Evolutionary conservation across 2,797 vertebrate species (phyloP).

Genomic region (Bovichtus variegatus): DNA sequence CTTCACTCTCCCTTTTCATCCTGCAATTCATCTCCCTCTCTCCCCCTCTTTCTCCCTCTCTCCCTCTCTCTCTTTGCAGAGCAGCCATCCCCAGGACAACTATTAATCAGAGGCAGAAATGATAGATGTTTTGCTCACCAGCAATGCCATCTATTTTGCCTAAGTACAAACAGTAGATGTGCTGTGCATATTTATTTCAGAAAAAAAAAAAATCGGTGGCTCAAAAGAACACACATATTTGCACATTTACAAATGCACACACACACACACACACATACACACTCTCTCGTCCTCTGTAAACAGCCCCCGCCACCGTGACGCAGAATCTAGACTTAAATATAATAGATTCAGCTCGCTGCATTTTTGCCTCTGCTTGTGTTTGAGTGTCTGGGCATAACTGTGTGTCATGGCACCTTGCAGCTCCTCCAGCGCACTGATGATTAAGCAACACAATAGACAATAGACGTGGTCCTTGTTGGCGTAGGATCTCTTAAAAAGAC

Average conservation of each 20-base stretch:
- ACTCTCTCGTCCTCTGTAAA: slow-evolving; percentile 55
- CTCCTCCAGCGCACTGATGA: slow-evolving; percentile 64
- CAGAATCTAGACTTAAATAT: slow-evolving; percentile 72
- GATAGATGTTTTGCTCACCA: slow-evolving; percentile 87
- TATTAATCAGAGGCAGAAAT: slow-evolving; percentile 88
- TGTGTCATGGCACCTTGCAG: slow-evolving; percentile 68
- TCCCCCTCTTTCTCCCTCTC: not conserved
- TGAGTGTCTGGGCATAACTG: slow-evolving; percentile 45
- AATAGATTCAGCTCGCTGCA: slow-evolving; percentile 58
- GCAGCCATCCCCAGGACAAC: slow-evolving; percentile 84
- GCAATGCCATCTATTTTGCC: slow-evolving; percentile 84
- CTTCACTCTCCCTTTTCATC: slow-evolving; percentile 33
- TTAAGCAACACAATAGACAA: slow-evolving; percentile 61
- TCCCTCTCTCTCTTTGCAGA: slow-evolving; percentile 53
- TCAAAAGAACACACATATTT: slow-evolving; percentile 66
- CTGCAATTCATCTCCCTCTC: slow-evolving; percentile 30
- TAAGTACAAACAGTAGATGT: slow-evolving; percentile 82
- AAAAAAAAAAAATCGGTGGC: slow-evolving; percentile 36
- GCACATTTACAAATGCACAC: slow-evolving; percentile 38
- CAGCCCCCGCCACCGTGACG: slow-evolving; percentile 70
- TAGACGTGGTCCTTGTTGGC: slow-evolving; percentile 67
- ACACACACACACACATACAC: slow-evolving; percentile 45
- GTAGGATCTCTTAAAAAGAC: slow-evolving; percentile 58
- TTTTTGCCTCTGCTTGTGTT: slow-evolving; percentile 49
- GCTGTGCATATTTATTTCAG: slow-evolving; percentile 80